phyloP scores from a whole-genome alignment of 1,140 invertebrate species.

The Ceratosolen fusciceps region DNA sequence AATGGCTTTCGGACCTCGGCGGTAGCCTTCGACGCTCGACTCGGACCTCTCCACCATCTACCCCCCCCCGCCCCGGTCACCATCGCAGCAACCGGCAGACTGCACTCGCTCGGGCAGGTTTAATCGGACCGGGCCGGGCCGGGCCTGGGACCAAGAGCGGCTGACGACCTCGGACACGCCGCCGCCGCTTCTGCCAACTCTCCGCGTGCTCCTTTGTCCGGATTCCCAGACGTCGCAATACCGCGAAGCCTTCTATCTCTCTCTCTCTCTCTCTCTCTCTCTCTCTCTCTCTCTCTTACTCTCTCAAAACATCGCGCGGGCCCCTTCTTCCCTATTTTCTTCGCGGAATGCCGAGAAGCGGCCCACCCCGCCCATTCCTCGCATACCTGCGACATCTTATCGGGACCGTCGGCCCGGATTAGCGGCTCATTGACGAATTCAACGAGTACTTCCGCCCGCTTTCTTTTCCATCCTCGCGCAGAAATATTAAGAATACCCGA shows the following conservation, averaged over 20 bases:
- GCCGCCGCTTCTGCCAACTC: constrained; percentile 7
- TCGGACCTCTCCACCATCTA: background rate
- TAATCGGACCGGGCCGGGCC: background rate
- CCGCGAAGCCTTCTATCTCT: background rate
- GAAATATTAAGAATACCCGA: too few relatives aligned
- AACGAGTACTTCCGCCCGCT: too few relatives aligned
- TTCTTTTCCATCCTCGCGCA: too few relatives aligned
- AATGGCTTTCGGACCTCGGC: constrained; percentile 1
- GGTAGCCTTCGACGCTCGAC: background rate
- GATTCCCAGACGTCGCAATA: constrained; percentile 55
- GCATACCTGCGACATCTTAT: too few relatives aligned
- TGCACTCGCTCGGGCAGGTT: constrained; percentile 6
- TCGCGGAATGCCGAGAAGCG: too few relatives aligned
- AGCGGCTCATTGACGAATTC: too few relatives aligned
- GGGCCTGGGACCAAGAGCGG: constrained; percentile 20
- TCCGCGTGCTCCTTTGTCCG: constrained; percentile 55
- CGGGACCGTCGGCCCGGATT: too few relatives aligned
- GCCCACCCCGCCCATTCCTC: too few relatives aligned
- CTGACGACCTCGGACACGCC: constrained; percentile 51
- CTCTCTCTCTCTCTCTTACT: background rate
- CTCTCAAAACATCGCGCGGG: too few relatives aligned
- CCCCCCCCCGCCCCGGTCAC: background rate
- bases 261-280: background rate
- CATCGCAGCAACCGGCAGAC: background rate
- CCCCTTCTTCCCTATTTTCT: too few relatives aligned